phyloP scores from a whole-genome alignment of 2,113 vertebrate genomes.

The Rousettus leschenaultii region DNA sequence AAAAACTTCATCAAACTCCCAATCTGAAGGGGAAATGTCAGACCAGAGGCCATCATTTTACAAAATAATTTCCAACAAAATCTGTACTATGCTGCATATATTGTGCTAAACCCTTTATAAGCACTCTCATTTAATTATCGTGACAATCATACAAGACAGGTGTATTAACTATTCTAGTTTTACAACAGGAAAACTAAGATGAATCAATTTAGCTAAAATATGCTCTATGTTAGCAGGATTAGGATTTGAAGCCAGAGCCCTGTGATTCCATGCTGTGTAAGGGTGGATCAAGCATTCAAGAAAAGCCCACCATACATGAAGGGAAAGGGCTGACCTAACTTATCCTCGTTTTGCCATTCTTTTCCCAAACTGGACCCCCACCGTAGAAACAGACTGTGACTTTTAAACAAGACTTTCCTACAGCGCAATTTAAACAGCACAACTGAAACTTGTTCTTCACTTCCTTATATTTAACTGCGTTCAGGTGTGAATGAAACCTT shows the following conservation, averaged over 20 bases:
- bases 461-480: background rate
- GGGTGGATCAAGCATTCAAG: background rate
- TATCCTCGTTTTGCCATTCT: background rate
- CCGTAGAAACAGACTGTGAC: background rate
- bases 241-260: background rate
- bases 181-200: background rate
- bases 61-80: background rate
- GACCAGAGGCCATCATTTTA: background rate
- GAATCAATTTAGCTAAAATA: background rate
- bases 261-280: background rate
- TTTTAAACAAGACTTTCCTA: background rate
- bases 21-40: background rate
- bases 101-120: background rate
- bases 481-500: conserved; percentile 16
- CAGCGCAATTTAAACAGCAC: background rate
- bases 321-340: background rate
- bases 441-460: background rate
- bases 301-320: background rate
- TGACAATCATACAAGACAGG: background rate
- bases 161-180: background rate
- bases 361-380: background rate
- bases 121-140: background rate
- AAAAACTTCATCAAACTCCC: background rate
- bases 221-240: background rate
- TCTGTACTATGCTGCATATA: background rate